A percentile compares a stretch with the other conserved stretches of the same genome.
Conservation (phyloP, 2,797 vertebrate species). For the Buceros bicornis region DNA sequence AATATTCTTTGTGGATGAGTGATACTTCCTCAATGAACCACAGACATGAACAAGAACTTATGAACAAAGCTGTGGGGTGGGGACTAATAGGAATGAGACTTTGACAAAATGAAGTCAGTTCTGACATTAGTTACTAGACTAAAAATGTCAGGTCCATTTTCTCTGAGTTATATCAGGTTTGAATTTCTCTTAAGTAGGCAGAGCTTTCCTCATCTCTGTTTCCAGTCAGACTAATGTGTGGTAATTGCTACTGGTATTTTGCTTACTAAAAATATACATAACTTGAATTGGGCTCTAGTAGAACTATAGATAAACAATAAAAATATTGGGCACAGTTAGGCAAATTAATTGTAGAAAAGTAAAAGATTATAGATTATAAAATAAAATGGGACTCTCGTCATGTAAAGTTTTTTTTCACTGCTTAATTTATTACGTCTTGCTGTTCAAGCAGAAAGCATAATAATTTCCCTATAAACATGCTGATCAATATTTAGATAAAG, state of each 20-base stretch:
- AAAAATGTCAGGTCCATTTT: not conserved
- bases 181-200: not conserved
- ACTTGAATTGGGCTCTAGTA: not conserved
- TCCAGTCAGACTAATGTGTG: not conserved
- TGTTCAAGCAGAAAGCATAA: conserved; percentile 38
- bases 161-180: not conserved
- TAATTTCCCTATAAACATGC: conserved; percentile 65
- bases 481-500: conserved; percentile 77
- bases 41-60: not conserved
- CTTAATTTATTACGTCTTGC: conserved; percentile 61
- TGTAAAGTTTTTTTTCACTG: conserved; percentile 54
- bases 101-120: not conserved
- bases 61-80: not conserved
- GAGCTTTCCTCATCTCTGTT: not conserved
- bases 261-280: not conserved
- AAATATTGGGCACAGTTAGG: not conserved
- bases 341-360: conserved; percentile 46
- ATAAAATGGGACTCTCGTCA: conserved; percentile 49
- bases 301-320: not conserved
- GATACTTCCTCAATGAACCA: not conserved
- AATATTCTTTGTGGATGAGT: not conserved
- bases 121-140: not conserved
- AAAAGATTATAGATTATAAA: conserved; percentile 57
- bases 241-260: not conserved
- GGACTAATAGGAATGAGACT: not conserved